Conservation (phyloP, 92 coral and sea anemone species). For the Umimayanthus kanabou region DNA sequence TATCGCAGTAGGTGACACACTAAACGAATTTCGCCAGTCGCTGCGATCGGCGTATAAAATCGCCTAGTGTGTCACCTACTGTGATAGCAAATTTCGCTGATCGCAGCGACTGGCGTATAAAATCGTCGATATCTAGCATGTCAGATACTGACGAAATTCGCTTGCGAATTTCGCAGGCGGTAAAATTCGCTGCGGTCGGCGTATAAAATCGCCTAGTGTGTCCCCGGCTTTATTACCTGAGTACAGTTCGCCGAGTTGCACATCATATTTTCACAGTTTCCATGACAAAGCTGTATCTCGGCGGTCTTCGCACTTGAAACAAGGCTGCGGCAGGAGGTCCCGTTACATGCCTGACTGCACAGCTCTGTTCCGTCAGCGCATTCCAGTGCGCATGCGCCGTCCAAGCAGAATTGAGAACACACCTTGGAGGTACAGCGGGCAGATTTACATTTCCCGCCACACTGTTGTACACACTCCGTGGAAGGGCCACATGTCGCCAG, state of each 20-base stretch:
- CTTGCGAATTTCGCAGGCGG: no score
- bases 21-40: no score
- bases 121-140: no score
- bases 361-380: not conserved
- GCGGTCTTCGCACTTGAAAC: slow-evolving; percentile 1
- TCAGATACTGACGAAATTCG: no score
- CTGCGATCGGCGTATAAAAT: no score
- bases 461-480: slow-evolving; percentile 44
- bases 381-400: slow-evolving; percentile 10
- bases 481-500: slow-evolving; percentile 31
- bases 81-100: no score
- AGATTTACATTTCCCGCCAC: slow-evolving; percentile 3
- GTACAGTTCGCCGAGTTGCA: slow-evolving; percentile 32
- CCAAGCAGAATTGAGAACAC: not conserved
- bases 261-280: slow-evolving; percentile 41
- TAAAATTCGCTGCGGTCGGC: no score
- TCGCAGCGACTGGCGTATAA: no score
- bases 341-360: slow-evolving; percentile 13
- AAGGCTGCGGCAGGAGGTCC: not conserved
- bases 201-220: no score
- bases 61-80: no score
- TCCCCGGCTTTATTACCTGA: not conserved
- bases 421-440: slow-evolving; percentile 4
- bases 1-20: no score
- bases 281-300: slow-evolving; percentile 36